Base-by-base conservation (phyloP, 2,113 vertebrate genomes). In the Heloderma charlesbogerti region DNA sequence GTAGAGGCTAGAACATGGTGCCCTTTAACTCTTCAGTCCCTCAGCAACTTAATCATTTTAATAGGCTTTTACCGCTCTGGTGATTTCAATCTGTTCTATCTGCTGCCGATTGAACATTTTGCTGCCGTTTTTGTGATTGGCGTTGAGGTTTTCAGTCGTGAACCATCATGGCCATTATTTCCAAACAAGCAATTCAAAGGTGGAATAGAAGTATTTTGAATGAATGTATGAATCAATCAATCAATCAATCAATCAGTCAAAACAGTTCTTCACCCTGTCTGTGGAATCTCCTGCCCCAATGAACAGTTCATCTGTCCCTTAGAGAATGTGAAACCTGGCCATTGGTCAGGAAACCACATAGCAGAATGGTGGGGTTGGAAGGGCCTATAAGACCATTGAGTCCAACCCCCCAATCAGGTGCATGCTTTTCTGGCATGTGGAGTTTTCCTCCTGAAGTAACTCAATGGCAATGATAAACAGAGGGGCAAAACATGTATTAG, bases 241-340 rank as follows among this genome's bases (percentile, higher is more conserved):
- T 67, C 4, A 7, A 5, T 67, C 3, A 37, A 72, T n/a, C 1
- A 37, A 72, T n/a, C 15, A 37, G 1, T 16, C 16, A 51, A 57
- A 74, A 31, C 13, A 77, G 16, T 40, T 74, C 84, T 94, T 95
- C 92, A 94, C 90, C 91, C 75, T 34, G 7, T 4, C 71, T 91
- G 90, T 93, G 90, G 92, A 91, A 90, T 15, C 84, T 77, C 90
- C 93, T 15, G 0, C 90, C 89, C 90, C 82, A 34, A 94, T 94
- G 95, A 94, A 95, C 92, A 93, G 94, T 95, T 95, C 67, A 93
- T 94, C 92, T 0, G 0, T 91, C 91, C 90, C 92, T 91, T 43
- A 91, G 89, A 93, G 83, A 92, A 85, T 57, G 88, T 71, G 51
- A 92, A 92, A 37, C 90, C 54, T 96, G 95, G 94, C 93, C 95